Evolutionary conservation across 2,888 invertebrate genomes (phyloP), one percentile per base, ranked within the genome.

Genomic region (Archips crataeganus): DNA sequence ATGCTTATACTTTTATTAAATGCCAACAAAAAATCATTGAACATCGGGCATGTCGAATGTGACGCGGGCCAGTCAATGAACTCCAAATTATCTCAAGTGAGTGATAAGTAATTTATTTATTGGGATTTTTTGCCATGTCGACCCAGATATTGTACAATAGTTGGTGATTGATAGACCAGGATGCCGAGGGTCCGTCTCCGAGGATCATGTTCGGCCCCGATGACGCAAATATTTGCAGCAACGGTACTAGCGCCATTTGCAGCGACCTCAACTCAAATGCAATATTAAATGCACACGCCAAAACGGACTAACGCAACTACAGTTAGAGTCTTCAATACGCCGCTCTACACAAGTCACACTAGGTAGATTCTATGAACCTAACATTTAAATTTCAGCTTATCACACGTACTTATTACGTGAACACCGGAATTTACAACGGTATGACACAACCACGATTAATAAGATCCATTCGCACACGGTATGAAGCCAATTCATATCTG

Each of bases 61-160:
- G 80, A 84, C 83, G 81, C 78, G 72, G 67, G 70, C 75, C 75
- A 82, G 87, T 87, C 85, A 84, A 81, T 81, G 86, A 77, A 84
- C 86, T 85, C 80, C 77, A 77, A 84, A 86, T 85, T 84, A 85
- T 83, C 83, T 81, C 79, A 80, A 84, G 80, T 81, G 80, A 79
- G 74, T 77, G 80, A 80, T 82, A 82, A 82, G 83, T 82, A 79
- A 81, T 81, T 80, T 80, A 82, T 80, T 84, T 81, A 81, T 79
- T 81, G 76, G 78, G 72, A 78, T 78, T 82, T 83, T 85, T 83
- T 83, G 81, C 81, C 75, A 76, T 75, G 71, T 69, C 81, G 82
- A 82, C 85, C 84, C 82, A 84, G 83, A 84, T 87, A 82, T 80
- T 66, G 75, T 63, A 74, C 79, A 78, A 70, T 76, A 75, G 72